These are phyloP conservation scores for Lagopus muta DNA, from an alignment of 2,113 vertebrate species.

Conservation along the genomic window DNA sequence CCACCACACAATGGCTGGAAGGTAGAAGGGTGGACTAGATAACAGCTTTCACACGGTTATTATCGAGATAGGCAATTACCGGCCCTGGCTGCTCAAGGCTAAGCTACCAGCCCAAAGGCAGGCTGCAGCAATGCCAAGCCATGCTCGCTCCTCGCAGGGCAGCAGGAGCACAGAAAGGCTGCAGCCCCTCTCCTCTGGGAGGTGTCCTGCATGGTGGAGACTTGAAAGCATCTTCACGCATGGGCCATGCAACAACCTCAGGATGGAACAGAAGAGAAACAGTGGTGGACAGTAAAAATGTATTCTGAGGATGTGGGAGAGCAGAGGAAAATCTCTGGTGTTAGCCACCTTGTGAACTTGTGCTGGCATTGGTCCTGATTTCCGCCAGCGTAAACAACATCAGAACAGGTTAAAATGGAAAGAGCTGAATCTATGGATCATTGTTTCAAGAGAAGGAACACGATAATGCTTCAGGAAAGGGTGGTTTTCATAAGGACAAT, in stretches of 20 bases:
- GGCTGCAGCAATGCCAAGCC: neutral
- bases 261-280: neutral
- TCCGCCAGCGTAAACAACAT: slow-evolving; percentile 8
- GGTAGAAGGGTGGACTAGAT: neutral
- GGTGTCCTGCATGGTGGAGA: neutral
- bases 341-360: accelerated
- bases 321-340: neutral
- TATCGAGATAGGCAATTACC: neutral
- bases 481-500: slow-evolving; percentile 16
- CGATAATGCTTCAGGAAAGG: slow-evolving; percentile 38
- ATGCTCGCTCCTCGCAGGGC: neutral
- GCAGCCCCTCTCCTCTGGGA: neutral
- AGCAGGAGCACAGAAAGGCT: neutral
- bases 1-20: neutral
- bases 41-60: neutral
- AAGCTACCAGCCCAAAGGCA: neutral
- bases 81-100: neutral
- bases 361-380: neutral
- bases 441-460: slow-evolving; percentile 4
- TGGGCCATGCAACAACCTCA: accelerated
- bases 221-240: accelerated
- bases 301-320: accelerated
- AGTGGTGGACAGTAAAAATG: neutral
- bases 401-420: neutral
- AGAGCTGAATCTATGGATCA: slow-evolving; percentile 6